phyloP scores from a whole-genome alignment of 2,888 invertebrate species.

The Mythimna ferrago region DNA sequence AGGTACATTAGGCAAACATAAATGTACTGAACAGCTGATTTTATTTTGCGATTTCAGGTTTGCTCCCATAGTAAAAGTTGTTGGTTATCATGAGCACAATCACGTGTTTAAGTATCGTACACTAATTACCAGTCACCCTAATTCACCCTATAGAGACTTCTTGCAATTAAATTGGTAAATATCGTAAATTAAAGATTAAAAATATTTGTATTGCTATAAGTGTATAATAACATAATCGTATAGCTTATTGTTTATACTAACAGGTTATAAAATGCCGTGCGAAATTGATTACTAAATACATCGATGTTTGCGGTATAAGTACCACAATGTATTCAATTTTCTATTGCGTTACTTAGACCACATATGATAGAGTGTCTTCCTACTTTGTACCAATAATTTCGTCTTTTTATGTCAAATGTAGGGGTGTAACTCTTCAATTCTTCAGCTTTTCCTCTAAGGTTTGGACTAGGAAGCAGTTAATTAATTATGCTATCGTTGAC shows the following conservation, averaged over 20 bases:
- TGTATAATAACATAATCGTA: background rate
- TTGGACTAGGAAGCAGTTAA: too few species aligned
- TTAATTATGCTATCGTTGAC: too few species aligned
- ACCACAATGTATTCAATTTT: constrained; percentile 59
- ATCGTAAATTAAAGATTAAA: background rate
- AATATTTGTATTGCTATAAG: background rate
- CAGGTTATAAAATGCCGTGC: constrained; percentile 25
- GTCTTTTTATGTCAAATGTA: background rate
- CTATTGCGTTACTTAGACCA: constrained; percentile 49
- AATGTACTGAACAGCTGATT: too few species aligned
- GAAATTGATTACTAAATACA: constrained; percentile 61
- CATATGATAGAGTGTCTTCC: constrained; percentile 50
- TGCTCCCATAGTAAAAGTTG: too few species aligned
- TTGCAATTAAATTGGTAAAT: background rate
- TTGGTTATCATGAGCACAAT: too few species aligned
- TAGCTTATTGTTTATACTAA: background rate
- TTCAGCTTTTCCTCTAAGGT: too few species aligned
- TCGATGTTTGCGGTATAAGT: constrained; percentile 55
- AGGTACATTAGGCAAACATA: too few species aligned
- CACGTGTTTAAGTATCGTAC: too few species aligned
- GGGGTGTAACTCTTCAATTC: too few species aligned
- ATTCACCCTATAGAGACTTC: too few species aligned
- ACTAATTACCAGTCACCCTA: too few species aligned
- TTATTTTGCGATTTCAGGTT: too few species aligned
- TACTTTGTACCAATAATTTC: constrained; percentile 12